Percentiles rank a stretch among this genome's conserved stretches.
phyloP scores from a whole-genome alignment of 2,797 vertebrate genomes.

The Rhodeus uyekii region DNA sequence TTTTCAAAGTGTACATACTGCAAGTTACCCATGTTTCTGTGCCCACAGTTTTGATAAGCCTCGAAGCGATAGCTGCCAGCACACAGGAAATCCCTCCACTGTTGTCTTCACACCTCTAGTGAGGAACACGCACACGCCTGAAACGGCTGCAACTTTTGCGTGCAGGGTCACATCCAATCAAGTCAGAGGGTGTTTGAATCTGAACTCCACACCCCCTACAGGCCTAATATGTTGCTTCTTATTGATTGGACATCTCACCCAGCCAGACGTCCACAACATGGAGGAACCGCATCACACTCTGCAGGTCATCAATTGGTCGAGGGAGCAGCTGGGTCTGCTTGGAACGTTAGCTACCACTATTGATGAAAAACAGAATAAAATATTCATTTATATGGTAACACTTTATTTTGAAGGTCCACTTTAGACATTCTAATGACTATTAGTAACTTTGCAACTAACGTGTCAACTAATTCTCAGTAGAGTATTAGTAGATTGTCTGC shows the following conservation, averaged over 20 bases:
- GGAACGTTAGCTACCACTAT: background rate
- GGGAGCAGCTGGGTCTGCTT: conserved; percentile 19
- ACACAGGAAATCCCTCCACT: conserved; percentile 13
- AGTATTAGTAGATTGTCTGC: background rate
- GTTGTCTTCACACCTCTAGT: conserved; percentile 49
- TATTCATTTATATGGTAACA: background rate
- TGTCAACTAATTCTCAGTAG: background rate
- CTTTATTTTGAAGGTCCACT: background rate
- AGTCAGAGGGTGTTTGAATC: conserved; percentile 43
- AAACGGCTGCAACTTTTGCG: conserved; percentile 35
- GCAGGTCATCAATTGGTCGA: conserved; percentile 7
- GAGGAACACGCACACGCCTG: conserved; percentile 26
- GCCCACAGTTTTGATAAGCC: conserved; percentile 21
- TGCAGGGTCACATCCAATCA: conserved; percentile 56
- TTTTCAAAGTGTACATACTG: background rate
- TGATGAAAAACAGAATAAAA: background rate
- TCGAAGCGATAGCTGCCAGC: conserved; percentile 32
- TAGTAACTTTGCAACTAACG: background rate
- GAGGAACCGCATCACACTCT: conserved; percentile 23
- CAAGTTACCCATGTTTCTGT: background rate
- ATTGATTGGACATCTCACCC: conserved; percentile 42
- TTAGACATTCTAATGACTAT: background rate
- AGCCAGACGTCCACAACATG: conserved; percentile 30
- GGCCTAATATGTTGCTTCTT: conserved; percentile 36
- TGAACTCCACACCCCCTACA: conserved; percentile 28